Evolutionary conservation across 2,888 invertebrate genomes (phyloP).

Genomic region (Zelleria hepariella): DNA sequence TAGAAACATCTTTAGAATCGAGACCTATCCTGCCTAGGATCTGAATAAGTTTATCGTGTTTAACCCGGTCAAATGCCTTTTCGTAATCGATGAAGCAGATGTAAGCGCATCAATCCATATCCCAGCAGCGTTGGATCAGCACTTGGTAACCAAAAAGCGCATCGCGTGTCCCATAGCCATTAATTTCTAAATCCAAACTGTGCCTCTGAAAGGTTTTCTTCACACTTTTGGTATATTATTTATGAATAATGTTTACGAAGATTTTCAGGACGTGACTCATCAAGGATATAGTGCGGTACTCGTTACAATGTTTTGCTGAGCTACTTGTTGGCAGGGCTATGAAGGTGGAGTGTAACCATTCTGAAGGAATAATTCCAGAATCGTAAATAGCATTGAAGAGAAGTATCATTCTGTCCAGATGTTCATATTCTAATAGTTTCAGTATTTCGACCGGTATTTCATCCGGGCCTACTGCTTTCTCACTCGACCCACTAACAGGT

Average conservation of each 20-base stretch:
- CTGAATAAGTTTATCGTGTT: no score
- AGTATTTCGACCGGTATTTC: not conserved
- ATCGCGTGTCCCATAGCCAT: not conserved
- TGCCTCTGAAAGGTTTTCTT: not conserved
- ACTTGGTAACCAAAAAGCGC: no score
- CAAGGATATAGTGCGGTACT: not conserved
- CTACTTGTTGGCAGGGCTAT: not conserved
- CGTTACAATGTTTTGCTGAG: not conserved
- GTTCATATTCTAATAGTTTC: no score
- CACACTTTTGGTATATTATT: not conserved
- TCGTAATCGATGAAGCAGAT: no score
- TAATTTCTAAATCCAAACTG: conserved; percentile 1
- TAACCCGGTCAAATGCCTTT: no score
- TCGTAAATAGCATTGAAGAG: not conserved
- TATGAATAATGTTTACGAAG: not conserved
- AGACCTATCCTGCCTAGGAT: no score
- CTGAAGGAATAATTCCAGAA: not conserved
- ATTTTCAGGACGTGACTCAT: not conserved
- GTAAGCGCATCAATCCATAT: no score
- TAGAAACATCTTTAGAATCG: no score
- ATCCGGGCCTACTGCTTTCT: no score
- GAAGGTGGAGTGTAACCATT: not conserved
- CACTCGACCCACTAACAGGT: no score
- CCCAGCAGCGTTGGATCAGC: no score
- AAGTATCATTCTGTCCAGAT: not conserved